Percentiles rank a stretch among this genome's conserved stretches.
These are phyloP conservation scores for Stichodactyla helianthus DNA, from an alignment of 64 coral and sea anemone genomes.

Conservation along the genomic window DNA sequence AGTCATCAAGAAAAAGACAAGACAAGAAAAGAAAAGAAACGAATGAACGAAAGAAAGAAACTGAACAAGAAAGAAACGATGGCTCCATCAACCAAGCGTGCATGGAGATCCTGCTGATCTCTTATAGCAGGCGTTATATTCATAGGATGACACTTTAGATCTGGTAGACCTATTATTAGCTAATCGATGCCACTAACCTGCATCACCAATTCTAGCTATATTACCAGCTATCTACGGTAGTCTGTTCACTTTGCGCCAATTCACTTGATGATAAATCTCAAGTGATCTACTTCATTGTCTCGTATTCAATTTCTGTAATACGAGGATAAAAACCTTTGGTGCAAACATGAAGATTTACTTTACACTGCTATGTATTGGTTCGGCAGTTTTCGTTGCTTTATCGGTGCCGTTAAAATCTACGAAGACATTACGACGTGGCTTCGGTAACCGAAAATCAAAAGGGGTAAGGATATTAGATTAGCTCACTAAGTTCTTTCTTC, in stretches of 20 bases:
- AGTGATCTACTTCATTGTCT: neutral
- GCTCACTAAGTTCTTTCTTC: too few species aligned
- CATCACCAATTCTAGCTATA: neutral
- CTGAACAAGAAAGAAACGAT: too few species aligned
- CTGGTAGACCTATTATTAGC: neutral
- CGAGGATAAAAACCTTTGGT: neutral
- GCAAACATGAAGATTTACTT: neutral
- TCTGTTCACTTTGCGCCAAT: neutral
- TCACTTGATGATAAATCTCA: neutral
- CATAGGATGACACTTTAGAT: neutral
- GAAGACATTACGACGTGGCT: neutral
- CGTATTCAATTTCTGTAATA: neutral
- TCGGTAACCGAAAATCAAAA: neutral
- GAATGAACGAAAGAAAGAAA: too few species aligned
- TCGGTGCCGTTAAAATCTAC: neutral
- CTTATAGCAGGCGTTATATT: neutral
- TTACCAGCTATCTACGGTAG: neutral
- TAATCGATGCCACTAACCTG: neutral
- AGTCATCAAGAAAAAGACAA: too few species aligned
- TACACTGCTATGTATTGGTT: neutral
- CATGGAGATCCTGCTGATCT: neutral
- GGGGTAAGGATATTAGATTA: neutral
- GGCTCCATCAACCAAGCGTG: neutral
- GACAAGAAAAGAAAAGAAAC: too few species aligned
- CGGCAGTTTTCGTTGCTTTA: neutral